Conservation (phyloP, 2,113 vertebrate species). For the Cromileptes altivelis region DNA sequence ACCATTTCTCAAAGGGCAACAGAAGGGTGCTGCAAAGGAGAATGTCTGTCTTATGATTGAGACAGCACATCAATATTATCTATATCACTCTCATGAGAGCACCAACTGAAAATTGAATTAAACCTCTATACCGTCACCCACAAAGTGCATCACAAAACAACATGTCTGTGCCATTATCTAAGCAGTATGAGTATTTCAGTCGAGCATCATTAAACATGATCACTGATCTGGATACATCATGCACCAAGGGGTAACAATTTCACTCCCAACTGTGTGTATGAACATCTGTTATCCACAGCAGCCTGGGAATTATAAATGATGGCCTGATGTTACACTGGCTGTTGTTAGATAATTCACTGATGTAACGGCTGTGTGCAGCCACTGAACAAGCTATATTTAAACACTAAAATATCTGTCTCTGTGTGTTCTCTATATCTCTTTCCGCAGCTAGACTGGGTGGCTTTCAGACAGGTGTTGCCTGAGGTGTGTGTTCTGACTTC, state of each 20-base stretch:
- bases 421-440: neutral
- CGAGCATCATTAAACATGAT: constrained; percentile 26
- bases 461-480: neutral
- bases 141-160: neutral
- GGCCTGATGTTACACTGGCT: constrained; percentile 39
- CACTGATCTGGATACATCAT: constrained; percentile 29
- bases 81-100: neutral
- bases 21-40: neutral
- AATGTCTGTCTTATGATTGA: too few species aligned
- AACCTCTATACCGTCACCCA: neutral
- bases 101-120: neutral
- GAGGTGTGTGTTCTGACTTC: constrained; percentile 16
- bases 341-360: constrained; percentile 47
- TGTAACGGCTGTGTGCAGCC: constrained; percentile 29
- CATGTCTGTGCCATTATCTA: neutral
- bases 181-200: constrained; percentile 23
- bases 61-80: too few species aligned
- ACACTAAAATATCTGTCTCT: neutral
- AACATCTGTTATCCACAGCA: constrained; percentile 59
- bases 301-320: constrained; percentile 38
- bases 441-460: neutral
- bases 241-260: neutral
- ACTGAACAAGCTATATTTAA: constrained; percentile 29
- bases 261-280: constrained; percentile 7
- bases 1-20: neutral